Conservation (phyloP, 2,888 invertebrate genomes). For the Cantharis lateralis region DNA sequence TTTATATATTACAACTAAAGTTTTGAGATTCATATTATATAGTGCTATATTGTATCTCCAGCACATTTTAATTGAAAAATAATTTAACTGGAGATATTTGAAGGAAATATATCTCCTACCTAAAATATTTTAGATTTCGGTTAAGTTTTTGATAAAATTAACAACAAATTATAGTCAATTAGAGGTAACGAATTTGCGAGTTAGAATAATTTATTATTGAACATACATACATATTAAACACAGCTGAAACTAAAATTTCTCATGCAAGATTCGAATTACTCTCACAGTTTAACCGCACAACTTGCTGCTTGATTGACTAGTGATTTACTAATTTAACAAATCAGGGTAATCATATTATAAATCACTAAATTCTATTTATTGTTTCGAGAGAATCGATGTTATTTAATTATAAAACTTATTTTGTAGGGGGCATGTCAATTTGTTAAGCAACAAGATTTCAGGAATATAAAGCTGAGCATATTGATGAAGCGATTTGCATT, state of each 20-base stretch:
- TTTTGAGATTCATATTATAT: too few species aligned
- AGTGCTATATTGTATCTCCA: too few species aligned
- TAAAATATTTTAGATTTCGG: too few species aligned
- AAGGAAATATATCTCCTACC: too few species aligned
- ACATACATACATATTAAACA: not conserved
- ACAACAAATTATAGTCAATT: not conserved
- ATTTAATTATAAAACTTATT: constrained; percentile 14
- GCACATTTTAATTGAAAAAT: too few species aligned
- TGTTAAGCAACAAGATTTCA: constrained; percentile 2
- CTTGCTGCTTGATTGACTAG: not conserved
- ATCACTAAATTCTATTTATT: not conserved
- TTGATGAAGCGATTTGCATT: constrained; percentile 31
- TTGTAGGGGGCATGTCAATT: not conserved
- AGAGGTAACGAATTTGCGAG: not conserved
- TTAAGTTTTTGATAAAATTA: too few species aligned
- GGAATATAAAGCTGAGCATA: constrained; percentile 17
- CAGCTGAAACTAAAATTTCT: not conserved
- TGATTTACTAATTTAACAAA: not conserved
- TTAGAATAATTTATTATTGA: not conserved
- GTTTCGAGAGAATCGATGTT: constrained; percentile 1
- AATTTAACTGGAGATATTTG: too few species aligned
- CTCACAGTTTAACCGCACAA: not conserved
- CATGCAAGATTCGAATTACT: not conserved
- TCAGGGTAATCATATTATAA: not conserved
- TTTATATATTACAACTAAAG: too few species aligned